A percentile compares a stretch with the other conserved stretches of the same genome.
phyloP scores from a whole-genome alignment of 2,797 vertebrate genomes.

The Glyptemys insculpta region DNA sequence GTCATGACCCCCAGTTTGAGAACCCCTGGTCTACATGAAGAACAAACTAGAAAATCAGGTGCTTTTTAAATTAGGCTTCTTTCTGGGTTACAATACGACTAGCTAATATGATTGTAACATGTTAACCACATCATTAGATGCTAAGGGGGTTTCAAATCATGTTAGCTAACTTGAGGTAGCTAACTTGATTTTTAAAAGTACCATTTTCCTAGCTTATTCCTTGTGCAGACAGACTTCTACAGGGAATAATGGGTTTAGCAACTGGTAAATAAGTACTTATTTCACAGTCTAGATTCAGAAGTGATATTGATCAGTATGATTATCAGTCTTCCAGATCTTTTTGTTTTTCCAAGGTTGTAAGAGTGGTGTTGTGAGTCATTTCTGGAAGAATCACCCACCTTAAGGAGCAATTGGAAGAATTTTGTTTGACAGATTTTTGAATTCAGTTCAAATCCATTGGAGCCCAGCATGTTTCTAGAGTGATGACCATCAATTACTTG shows the following conservation, averaged over 20 bases:
- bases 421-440: neutral
- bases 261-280: slow-evolving; percentile 31
- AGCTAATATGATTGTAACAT: neutral
- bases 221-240: neutral
- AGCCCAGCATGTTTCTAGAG: neutral
- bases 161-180: neutral
- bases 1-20: no score
- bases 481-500: neutral
- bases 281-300: slow-evolving; percentile 46
- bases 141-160: neutral
- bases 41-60: neutral
- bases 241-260: neutral
- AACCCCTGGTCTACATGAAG: neutral
- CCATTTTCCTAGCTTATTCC: no score
- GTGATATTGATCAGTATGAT: neutral
- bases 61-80: neutral
- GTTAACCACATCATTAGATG: neutral
- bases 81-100: neutral
- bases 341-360: neutral
- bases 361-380: slow-evolving; percentile 1
- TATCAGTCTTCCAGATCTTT: slow-evolving; percentile 2
- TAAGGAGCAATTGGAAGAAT: neutral
- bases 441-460: neutral
- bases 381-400: neutral
- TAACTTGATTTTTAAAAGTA: neutral